Evolutionary conservation across 37 sponge, comb jelly and placozoan species (phyloP).

Genomic region (Mnemiopsis leidyi): DNA sequence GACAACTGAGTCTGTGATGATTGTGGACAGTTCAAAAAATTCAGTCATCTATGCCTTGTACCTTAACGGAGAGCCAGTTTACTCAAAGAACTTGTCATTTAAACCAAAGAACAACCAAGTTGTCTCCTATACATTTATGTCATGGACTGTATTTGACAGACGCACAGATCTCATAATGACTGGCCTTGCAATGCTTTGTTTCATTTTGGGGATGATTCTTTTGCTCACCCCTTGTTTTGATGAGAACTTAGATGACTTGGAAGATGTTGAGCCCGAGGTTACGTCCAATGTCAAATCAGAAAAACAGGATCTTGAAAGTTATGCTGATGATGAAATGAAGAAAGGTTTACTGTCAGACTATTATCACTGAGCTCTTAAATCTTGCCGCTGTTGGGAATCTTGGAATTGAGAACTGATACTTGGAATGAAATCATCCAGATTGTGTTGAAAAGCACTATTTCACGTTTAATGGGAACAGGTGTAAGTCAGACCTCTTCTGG

Average conservation of each 20-base stretch:
- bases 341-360: not conserved
- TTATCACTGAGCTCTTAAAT: too few relatives aligned
- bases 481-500: too few relatives aligned
- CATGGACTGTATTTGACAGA: not conserved
- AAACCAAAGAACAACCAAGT: not conserved
- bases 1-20: constrained; percentile 1
- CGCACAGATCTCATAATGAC: not conserved
- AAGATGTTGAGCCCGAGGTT: not conserved
- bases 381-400: too few relatives aligned
- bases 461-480: too few relatives aligned
- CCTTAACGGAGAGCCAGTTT: constrained; percentile 6
- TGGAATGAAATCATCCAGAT: too few relatives aligned
- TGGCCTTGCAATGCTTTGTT: not conserved
- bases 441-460: too few relatives aligned
- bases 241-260: not conserved
- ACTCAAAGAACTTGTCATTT: constrained; percentile 6
- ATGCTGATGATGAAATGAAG: not conserved
- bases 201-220: constrained; percentile 27
- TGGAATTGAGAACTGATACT: too few relatives aligned
- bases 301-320: not conserved
- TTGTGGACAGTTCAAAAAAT: constrained; percentile 4
- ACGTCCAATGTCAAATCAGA: not conserved
- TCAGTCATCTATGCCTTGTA: not conserved
- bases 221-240: constrained; percentile 37
- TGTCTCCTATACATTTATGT: constrained; percentile 27